Percentiles rank a stretch among this genome's conserved stretches.
Conservation (phyloP, 2,888 invertebrate genomes). For the Lottia scabra region DNA sequence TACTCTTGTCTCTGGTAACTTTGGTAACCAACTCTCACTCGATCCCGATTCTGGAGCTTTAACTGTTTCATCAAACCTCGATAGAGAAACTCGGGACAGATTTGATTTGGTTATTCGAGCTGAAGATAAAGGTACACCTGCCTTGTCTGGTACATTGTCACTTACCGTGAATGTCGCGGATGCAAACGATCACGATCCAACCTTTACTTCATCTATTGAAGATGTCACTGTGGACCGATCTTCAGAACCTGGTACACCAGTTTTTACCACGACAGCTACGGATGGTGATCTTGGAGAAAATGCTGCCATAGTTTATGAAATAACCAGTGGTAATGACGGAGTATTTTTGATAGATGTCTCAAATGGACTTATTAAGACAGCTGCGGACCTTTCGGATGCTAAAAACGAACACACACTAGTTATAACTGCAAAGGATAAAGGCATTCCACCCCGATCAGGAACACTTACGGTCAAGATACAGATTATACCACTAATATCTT, state of each 20-base stretch:
- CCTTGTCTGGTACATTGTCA: constrained; percentile 32
- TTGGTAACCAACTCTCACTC: constrained; percentile 30
- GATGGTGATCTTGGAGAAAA: constrained; percentile 43
- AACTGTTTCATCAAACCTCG: constrained; percentile 29
- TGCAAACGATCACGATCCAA: constrained; percentile 43
- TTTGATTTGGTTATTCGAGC: constrained; percentile 40
- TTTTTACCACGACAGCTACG: constrained; percentile 38
- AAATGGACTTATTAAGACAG: constrained; percentile 39
- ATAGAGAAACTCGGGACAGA: constrained; percentile 33
- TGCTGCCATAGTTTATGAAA: constrained; percentile 37
- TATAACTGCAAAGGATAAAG: constrained; percentile 42
- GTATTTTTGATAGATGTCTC: constrained; percentile 38
- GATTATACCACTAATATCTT: constrained; percentile 33
- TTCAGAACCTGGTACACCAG: constrained; percentile 28
- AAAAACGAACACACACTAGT: constrained; percentile 25
- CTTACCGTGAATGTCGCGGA: constrained; percentile 39
- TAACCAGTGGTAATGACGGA: constrained; percentile 43
- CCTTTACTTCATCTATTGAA: constrained; percentile 29
- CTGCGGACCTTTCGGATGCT: constrained; percentile 26
- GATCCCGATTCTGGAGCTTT: constrained; percentile 25
- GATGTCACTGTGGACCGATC: constrained; percentile 37
- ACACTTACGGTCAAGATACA: constrained; percentile 37
- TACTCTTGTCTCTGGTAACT: constrained; percentile 69
- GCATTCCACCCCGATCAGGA: constrained; percentile 35
- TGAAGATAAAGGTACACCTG: constrained; percentile 34